Evolutionary conservation across 2,888 invertebrate species (phyloP), one percentile per base, ranked within the genome.

Genomic region (Mimachlamys varia): DNA sequence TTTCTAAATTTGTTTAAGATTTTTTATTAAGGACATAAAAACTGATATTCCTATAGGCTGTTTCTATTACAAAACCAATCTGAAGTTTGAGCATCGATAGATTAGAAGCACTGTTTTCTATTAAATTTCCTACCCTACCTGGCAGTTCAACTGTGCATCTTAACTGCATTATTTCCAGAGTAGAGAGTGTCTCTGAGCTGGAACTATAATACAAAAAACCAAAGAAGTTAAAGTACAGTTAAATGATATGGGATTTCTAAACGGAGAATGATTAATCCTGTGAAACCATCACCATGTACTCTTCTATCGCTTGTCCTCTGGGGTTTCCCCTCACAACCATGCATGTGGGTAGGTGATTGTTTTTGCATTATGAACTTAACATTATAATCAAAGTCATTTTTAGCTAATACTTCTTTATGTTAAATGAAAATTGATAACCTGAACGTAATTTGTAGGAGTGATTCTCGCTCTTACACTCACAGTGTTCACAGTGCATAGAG

Each of bases 31-130:
- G 27, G 33, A 76, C 33, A 33, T 76, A 76, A 76, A 76, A 76
- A 27, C 33, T 76, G 76, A 76, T 27, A 76, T 10, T 76, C 58
- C 76, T 76, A 76, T 76, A 10, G 27, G 33, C 33, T 76, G 76
- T 76, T 33, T 76, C 62, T 62, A 62, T 76, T 33, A 27, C 76
- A 76, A 76, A 76, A 76, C 76, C 22, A 76, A 76, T 76, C 76
- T 15, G 27, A 76, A 76, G 13, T 33, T 76, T 76, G 76, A 76
- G 22, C 76, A 76, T 33, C 33, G 27, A 15, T 33, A 33, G 76
- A 76, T 76, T 76, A 76, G 33, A 33, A 12, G 76, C 58, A 33
- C 10, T 76, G 33, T 62, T 62, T 22, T 62, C 62, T 76, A 76
- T 76, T 33, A 76, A 12, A 27, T 76, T 27, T 76, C 33, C 33